Percentiles rank a stretch among this genome's conserved stretches.
Evolutionary conservation across 2,888 invertebrate species (phyloP).

Genomic region (Perdita meconis): DNA sequence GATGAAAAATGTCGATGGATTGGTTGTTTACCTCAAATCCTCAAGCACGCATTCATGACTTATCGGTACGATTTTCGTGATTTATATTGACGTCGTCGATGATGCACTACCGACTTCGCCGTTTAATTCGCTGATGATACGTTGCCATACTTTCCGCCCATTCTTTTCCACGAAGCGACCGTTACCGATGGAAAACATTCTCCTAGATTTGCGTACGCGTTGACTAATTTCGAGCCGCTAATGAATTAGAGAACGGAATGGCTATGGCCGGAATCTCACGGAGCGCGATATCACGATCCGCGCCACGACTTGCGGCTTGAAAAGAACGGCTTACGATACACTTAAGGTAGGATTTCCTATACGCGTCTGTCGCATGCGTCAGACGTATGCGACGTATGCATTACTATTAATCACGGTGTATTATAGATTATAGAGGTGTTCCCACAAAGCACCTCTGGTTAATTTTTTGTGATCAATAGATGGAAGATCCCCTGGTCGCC

Average conservation of each 20-base stretch:
- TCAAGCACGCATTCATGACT: background rate
- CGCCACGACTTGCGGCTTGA: too few relatives aligned
- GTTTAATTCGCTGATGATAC: background rate
- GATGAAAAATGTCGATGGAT: background rate
- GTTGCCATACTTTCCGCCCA: background rate
- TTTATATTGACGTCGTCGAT: background rate
- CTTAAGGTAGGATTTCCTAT: too few relatives aligned
- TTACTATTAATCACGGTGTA: too few relatives aligned
- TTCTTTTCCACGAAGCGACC: background rate
- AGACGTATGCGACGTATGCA: too few relatives aligned
- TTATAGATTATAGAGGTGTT: too few relatives aligned
- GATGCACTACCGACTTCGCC: background rate
- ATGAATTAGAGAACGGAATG: background rate
- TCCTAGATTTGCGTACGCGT: background rate
- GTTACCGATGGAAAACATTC: background rate
- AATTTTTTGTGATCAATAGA: too few relatives aligned
- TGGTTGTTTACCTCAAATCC: background rate
- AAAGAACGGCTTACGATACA: too few relatives aligned
- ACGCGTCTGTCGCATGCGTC: too few relatives aligned
- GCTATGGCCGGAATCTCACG: too few relatives aligned
- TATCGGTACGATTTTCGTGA: background rate
- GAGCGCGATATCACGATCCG: too few relatives aligned
- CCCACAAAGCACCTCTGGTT: too few relatives aligned
- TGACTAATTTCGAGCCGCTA: background rate
- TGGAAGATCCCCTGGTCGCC: too few relatives aligned